A percentile compares a stretch with the other conserved stretches of the same genome.
phyloP scores from a whole-genome alignment of 2,113 vertebrate genomes.

The Psilopsiagon aurifrons region DNA sequence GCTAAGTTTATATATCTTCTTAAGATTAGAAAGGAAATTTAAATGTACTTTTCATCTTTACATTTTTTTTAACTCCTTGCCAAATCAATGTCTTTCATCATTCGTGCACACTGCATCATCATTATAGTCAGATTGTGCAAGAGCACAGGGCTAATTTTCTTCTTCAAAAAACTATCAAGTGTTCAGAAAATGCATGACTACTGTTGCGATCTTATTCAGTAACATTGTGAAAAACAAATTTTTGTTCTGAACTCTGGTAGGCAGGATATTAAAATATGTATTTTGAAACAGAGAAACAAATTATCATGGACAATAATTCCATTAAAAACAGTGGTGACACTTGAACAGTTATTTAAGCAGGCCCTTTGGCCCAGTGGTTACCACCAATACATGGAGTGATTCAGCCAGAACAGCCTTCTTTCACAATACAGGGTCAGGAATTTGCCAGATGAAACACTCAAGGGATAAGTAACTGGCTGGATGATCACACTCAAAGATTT shows the following conservation, averaged over 20 bases:
- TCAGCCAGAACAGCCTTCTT: not conserved
- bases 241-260: not conserved
- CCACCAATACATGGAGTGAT: too few relatives aligned
- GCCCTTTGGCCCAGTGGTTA: not conserved
- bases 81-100: conserved; percentile 17
- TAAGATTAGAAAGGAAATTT: conserved; percentile 9
- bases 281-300: not conserved
- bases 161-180: not conserved
- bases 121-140: not conserved
- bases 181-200: not conserved
- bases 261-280: not conserved
- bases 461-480: not conserved
- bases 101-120: not conserved
- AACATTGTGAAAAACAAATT: not conserved
- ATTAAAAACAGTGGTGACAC: not conserved
- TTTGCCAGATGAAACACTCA: not conserved
- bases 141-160: not conserved
- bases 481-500: not conserved
- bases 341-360: not conserved
- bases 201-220: not conserved
- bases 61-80: conserved; percentile 7
- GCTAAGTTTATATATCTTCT: not conserved
- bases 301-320: not conserved
- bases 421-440: not conserved
- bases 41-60: not conserved